Base-by-base conservation (phyloP, 2,797 vertebrate species). In the Microhierax caerulescens region DNA sequence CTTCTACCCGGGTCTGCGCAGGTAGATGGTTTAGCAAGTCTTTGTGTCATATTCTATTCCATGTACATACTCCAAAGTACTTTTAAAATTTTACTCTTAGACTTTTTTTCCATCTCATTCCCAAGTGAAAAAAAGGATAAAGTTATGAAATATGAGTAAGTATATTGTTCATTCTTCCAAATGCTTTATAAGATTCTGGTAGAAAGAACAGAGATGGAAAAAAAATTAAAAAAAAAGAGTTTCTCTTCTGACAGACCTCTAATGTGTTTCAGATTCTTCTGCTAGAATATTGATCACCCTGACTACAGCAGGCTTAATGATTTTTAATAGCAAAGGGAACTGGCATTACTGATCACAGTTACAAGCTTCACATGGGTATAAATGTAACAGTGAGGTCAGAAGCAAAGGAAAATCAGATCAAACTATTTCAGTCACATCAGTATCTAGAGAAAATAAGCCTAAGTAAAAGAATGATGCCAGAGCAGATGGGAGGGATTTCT, bases 211-310 rank as follows among this genome's bases (percentile, higher is more conserved):
- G 11, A 85, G 2, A 27, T 34, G 14, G 7, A 51, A 51, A 0
- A 0, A 7, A n/a, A n/a, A n/a, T n/a, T n/a, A n/a, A n/a, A n/a
- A n/a, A 54, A 61, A 28, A 2, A 36, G 3, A 21, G 4, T 57
- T 85, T 53, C 14, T 94, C 15, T 43, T 93, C 34, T 67, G 54
- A 69, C 4, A 1, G n/a, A 78, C 27, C 27, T 82, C 51, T 65
- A 32, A 34, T 11, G 1, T 64, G 20, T 61, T 94, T 85, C 60
- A 77, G 47, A 79, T 68, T 81, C 50, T 88, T 82, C 13, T 90
- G 41, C 37, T 85, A 2, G 20, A 24, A 54, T 65, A 72, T 23
- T 51, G 36, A 50, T 73, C 20, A 21, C 56, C 4, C 22, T 32
- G 18, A 70, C 45, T 63, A 61, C 22, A 48, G 22, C 34, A 76